Evolutionary conservation across 2,888 invertebrate genomes (phyloP).

Genomic region (Caenorhabditis doughertyi): DNA sequence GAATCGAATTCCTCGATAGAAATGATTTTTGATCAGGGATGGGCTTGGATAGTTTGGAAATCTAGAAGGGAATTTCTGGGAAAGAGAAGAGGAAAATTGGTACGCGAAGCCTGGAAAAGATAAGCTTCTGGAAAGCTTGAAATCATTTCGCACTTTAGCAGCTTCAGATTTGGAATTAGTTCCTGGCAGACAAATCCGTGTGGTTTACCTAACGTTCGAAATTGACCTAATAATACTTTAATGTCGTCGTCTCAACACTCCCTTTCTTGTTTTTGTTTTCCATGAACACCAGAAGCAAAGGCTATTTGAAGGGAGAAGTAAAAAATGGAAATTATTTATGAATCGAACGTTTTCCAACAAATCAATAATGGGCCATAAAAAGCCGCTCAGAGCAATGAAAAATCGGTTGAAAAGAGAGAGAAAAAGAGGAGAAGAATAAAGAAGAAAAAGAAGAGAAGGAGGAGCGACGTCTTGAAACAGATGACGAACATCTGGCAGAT

Average conservation of each 20-base stretch:
- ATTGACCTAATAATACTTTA: conserved; percentile 25
- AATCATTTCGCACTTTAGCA: no score
- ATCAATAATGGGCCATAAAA: conserved; percentile 33
- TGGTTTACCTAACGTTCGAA: conserved; percentile 16
- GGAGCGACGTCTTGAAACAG: conserved; percentile 21
- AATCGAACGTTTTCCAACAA: conserved; percentile 13
- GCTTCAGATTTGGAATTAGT: no score
- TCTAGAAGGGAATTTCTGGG: no score
- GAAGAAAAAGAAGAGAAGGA: not conserved
- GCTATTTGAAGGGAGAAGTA: not conserved
- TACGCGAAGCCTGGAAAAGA: no score
- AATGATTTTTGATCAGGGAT: conserved; percentile 3
- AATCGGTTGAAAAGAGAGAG: not conserved
- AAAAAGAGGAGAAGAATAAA: not conserved
- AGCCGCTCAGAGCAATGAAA: conserved; percentile 12
- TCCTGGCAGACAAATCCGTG: no score
- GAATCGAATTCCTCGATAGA: conserved; percentile 1
- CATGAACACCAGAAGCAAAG: not conserved
- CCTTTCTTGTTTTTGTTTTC: not conserved
- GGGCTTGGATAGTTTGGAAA: no score
- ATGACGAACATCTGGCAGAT: conserved; percentile 37
- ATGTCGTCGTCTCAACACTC: conserved; percentile 23
- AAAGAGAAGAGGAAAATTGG: no score
- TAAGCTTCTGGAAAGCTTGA: no score
- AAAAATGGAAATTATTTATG: conserved; percentile 23